Evolutionary conservation across 2,888 invertebrate species (phyloP), one percentile per base, ranked within the genome.

Genomic region (Lasiommata megera): DNA sequence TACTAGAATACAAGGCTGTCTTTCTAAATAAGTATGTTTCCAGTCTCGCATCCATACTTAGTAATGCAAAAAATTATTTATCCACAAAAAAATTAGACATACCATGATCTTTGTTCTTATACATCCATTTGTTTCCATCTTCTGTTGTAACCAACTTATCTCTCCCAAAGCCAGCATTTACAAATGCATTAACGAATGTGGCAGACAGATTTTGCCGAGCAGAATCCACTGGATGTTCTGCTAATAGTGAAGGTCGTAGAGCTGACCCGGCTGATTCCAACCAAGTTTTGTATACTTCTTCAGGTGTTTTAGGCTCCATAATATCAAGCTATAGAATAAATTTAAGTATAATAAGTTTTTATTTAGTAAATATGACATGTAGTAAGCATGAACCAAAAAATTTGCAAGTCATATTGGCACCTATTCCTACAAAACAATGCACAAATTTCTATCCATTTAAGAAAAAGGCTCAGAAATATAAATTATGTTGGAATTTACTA

Each of bases 251-350:
- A 0, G 96, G 94, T 29, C 96, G 92, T 1, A 92, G 78, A 3
- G 92, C 92, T 1, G 92, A 88, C 0, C 93, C 93, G 0, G 94
- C 93, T 55, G 96, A 96, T 84, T 99, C 99, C 62, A 99, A 88
- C 93, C 99, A 99, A 0, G 97, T 96, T 84, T 99, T 99, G 89
- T 99, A 99, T 9, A 99, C 98, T 78, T 99, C 99, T 81, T 99
- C 99, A 0, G 99, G 99, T 0, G 97, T 96, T 90, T 99, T 99
- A 0, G 99, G 98, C 79, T 99, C 99, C 96, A 99, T 96, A 66
- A 99, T 98, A 80, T 99, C 99, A 71, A 99, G 92, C 94, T 96
- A 76, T 40, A 78, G 70, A 50, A 23, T 54, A 40, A 40, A 11
- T 34, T 11, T 44, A 28, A 5, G 12, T 38, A n/a, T n/a, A n/a